phyloP scores from a whole-genome alignment of 1,140 invertebrate species.

The Laodelphax striatellus region DNA sequence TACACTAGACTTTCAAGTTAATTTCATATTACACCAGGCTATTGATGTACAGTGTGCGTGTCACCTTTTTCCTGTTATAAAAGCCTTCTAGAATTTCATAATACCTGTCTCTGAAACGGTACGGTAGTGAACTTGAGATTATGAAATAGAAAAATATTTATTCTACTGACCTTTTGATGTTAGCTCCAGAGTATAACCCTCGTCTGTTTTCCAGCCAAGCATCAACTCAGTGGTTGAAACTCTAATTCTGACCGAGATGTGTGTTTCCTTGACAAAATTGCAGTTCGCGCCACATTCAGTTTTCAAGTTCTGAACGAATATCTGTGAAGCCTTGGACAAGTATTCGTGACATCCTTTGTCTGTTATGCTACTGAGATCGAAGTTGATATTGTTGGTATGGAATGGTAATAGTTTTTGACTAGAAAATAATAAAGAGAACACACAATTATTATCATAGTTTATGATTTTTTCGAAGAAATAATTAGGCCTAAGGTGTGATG shows the following conservation, averaged over 20 bases:
- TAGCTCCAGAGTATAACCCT: conserved; percentile 47
- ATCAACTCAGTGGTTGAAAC: conserved; percentile 34
- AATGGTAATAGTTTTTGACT: background rate
- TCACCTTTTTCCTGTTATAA: too few species aligned
- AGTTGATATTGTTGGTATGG: background rate
- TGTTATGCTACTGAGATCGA: background rate
- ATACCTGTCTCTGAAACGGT: too few species aligned
- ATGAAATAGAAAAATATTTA: too few species aligned
- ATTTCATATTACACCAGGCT: too few species aligned
- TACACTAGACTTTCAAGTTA: too few species aligned
- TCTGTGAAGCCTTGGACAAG: conserved; percentile 30
- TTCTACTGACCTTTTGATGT: conserved; percentile 36
- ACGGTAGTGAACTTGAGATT: background rate
- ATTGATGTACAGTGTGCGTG: too few species aligned
- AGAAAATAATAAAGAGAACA: background rate
- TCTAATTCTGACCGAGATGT: conserved; percentile 39
- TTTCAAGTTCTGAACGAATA: conserved; percentile 41
- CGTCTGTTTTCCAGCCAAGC: conserved; percentile 49
- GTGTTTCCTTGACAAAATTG: conserved; percentile 33
- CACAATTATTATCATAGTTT: background rate
- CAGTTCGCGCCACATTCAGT: conserved; percentile 43
- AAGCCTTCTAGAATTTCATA: background rate
- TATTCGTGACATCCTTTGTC: background rate
- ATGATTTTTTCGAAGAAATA: too few species aligned
- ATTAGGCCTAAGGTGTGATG: too few species aligned